These are phyloP conservation scores for Scolopax bukidnonensis DNA, from an alignment of 2,797 vertebrate genomes.

Conservation along the genomic window DNA sequence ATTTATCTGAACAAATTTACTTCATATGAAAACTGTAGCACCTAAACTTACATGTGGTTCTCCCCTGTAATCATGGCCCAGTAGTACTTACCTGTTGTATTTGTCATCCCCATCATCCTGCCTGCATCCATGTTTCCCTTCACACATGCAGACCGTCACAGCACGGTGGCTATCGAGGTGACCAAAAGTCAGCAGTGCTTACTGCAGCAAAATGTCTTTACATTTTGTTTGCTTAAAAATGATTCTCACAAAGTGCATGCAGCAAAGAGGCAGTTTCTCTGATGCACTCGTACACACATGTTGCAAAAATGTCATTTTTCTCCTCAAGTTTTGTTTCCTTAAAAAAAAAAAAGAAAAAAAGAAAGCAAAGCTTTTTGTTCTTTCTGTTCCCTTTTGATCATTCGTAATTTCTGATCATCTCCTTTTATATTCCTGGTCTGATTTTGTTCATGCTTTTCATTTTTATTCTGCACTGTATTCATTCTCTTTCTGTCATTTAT, in stretches of 20 bases:
- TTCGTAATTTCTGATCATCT: constrained; percentile 25
- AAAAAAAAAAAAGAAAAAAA: neutral
- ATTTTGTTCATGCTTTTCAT: constrained; percentile 25
- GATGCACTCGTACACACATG: rapidly evolving
- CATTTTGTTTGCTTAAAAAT: neutral
- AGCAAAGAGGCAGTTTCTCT: neutral
- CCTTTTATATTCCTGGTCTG: constrained; percentile 18
- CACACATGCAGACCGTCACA: rapidly evolving
- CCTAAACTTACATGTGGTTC: neutral
- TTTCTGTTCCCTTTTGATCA: constrained; percentile 20
- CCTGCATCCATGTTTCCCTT: neutral
- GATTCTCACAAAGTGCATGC: neutral
- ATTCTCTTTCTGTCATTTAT: constrained; percentile 33
- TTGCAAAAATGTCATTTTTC: neutral
- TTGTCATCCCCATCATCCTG: neutral
- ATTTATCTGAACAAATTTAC: neutral
- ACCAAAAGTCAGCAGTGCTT: neutral
- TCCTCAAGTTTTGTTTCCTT: neutral
- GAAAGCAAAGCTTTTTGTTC: neutral
- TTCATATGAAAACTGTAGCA: neutral
- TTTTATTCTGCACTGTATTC: constrained; percentile 32
- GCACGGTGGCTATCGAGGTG: rapidly evolving
- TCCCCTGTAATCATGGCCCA: neutral
- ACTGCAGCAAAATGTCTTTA: neutral
- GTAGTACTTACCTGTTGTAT: neutral